A percentile compares a stretch with the other conserved stretches of the same genome.
phyloP scores from a whole-genome alignment of 1,140 invertebrate species.

The Ceratosolen fusciceps region DNA sequence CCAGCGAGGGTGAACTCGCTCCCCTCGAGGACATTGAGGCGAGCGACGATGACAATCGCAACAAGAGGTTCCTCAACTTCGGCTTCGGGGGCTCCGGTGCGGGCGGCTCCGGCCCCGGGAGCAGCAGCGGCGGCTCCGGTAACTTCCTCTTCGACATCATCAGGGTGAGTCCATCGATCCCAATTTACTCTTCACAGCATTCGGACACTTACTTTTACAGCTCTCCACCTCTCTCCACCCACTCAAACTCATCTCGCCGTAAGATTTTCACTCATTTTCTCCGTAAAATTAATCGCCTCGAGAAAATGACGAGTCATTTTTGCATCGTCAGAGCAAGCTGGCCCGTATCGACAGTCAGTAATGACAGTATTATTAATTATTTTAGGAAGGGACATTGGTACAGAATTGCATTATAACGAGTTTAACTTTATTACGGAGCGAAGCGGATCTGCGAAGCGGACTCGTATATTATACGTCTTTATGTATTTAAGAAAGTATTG shows the following conservation, averaged over 20 bases:
- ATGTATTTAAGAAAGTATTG: too few relatives aligned
- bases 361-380: background rate
- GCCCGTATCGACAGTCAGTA: too few relatives aligned
- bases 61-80: slow-evolving; percentile 85
- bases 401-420: background rate
- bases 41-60: slow-evolving; percentile 82
- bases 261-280: too few relatives aligned
- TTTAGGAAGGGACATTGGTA: background rate
- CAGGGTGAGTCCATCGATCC: slow-evolving; percentile 77
- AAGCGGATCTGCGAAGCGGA: too few relatives aligned
- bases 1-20: slow-evolving; percentile 69
- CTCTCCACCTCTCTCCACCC: too few relatives aligned
- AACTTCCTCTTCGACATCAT: slow-evolving; percentile 91
- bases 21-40: slow-evolving; percentile 75
- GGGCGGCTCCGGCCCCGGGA: slow-evolving; percentile 69
- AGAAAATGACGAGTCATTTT: too few relatives aligned
- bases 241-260: too few relatives aligned
- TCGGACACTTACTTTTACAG: too few relatives aligned
- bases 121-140: slow-evolving; percentile 80
- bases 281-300: too few relatives aligned
- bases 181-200: background rate
- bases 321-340: too few relatives aligned
- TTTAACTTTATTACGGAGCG: too few relatives aligned
- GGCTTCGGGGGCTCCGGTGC: slow-evolving; percentile 71
- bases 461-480: too few relatives aligned